phyloP scores from a whole-genome alignment of 2,888 invertebrate genomes.

The Chalcosyrphus nemorum region DNA sequence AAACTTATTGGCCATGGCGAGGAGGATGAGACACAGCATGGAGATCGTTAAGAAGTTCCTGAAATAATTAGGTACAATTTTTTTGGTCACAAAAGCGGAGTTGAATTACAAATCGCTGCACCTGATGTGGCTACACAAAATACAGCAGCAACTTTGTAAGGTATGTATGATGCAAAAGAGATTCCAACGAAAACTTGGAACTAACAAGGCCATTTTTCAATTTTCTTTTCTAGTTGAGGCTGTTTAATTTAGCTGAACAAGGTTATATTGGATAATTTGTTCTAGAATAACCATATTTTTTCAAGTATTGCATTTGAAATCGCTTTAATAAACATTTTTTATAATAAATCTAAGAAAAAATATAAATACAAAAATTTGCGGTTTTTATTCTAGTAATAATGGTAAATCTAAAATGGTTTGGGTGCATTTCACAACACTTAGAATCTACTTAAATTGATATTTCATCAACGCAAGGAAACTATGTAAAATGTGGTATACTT shows the following conservation, averaged over 20 bases:
- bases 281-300: not conserved
- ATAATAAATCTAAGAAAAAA: constrained; percentile 18
- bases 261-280: constrained; percentile 2
- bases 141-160: not conserved
- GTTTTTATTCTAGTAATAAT: no score
- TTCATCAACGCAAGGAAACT: no score
- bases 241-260: constrained; percentile 2
- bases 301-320: constrained; percentile 17
- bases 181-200: not conserved
- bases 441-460: no score
- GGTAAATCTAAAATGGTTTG: no score
- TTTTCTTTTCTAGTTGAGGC: not conserved
- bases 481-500: no score
- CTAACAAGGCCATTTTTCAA: not conserved
- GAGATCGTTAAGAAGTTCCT: constrained; percentile 74
- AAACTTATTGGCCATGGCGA: constrained; percentile 74
- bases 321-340: constrained; percentile 13
- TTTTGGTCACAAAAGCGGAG: not conserved
- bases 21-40: constrained; percentile 79
- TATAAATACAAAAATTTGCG: not conserved
- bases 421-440: no score
- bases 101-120: not conserved
- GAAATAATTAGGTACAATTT: not conserved
- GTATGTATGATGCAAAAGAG: not conserved
- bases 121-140: not conserved